These are phyloP conservation scores for cattle (Bos taurus) DNA, from an alignment of 2,113 vertebrate genomes.

Conservation along the genomic window ARS-UCD2.0 NC_037343.1:70115501-70116000, in stretches of 20 bases:
- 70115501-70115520: rapidly evolving
- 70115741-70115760: background rate
- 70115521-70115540: background rate
- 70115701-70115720: background rate
- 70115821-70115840: background rate
- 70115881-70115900: background rate
- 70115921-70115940: background rate
- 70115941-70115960: background rate
- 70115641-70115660: background rate
- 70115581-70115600: background rate
- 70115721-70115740: background rate
- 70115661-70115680: background rate
- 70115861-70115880: background rate
- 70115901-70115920: background rate
- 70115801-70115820: background rate
- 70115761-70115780: background rate
- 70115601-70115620: background rate
- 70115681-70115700: background rate
- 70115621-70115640: background rate
- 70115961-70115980: background rate
- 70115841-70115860: background rate
- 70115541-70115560: background rate
- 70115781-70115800: background rate
- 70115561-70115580: background rate
- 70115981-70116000: background rate